Percentiles rank a stretch among this genome's conserved stretches.
These are phyloP conservation scores for Poecilia wingei DNA, from an alignment of 2,797 vertebrate species.

Conservation along the genomic window DNA sequence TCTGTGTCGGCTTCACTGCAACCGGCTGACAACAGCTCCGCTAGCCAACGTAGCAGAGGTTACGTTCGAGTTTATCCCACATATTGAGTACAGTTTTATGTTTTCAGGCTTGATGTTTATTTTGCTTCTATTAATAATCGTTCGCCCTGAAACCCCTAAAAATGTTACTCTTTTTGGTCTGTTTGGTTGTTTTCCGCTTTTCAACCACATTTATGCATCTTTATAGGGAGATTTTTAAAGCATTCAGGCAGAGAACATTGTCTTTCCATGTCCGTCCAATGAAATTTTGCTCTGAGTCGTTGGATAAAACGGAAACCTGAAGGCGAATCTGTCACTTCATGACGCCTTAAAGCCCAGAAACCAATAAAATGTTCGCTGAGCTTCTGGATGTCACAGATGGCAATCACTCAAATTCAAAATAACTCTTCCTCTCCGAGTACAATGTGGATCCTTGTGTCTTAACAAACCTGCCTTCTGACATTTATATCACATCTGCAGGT, in stretches of 20 bases:
- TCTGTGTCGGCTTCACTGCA: too few species aligned
- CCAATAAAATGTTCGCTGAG: neutral
- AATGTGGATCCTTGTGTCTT: neutral
- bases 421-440: neutral
- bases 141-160: neutral
- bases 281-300: neutral
- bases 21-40: too few species aligned
- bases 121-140: too few species aligned
- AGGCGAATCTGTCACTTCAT: neutral
- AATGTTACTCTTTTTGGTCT: neutral
- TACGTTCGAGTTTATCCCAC: too few species aligned
- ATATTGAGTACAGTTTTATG: too few species aligned
- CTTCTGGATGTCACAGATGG: neutral
- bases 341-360: neutral
- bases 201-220: neutral
- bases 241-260: neutral
- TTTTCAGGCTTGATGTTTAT: too few species aligned
- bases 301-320: neutral
- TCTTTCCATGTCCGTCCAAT: neutral
- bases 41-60: too few species aligned
- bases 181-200: neutral
- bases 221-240: neutral
- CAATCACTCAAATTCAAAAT: neutral
- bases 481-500: constrained; percentile 8
- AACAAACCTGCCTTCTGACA: constrained; percentile 4